Evolutionary conservation across 1,140 invertebrate genomes (phyloP).

Genomic region (Coelopa frigida): DNA sequence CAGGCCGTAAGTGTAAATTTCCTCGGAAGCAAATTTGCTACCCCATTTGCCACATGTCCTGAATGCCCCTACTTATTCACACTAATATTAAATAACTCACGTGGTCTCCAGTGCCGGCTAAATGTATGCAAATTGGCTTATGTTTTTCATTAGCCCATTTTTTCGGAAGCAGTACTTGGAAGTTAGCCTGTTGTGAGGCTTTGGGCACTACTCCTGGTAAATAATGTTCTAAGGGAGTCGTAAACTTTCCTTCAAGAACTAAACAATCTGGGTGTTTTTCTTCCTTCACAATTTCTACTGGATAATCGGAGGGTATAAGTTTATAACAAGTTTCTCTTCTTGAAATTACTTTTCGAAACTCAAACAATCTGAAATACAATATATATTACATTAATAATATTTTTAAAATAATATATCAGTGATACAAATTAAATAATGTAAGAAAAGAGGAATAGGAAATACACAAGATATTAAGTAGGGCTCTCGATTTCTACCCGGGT

Average conservation of each 20-base stretch:
- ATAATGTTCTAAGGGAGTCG: constrained; percentile 74
- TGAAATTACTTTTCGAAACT: constrained; percentile 81
- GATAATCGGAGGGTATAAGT: constrained; percentile 74
- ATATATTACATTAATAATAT: too few species aligned
- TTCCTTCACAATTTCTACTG: constrained; percentile 85
- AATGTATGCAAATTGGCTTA: constrained; percentile 85
- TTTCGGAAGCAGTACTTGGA: constrained; percentile 78
- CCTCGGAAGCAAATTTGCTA: too few species aligned
- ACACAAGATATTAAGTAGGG: too few species aligned
- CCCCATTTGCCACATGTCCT: too few species aligned
- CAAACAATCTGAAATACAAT: constrained; percentile 76
- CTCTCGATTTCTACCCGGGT: too few species aligned
- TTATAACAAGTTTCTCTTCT: constrained; percentile 75
- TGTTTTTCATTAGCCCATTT: constrained; percentile 63
- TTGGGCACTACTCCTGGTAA: constrained; percentile 81
- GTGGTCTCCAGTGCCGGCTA: constrained; percentile 98
- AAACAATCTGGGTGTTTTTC: constrained; percentile 66
- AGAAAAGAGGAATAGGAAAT: too few species aligned
- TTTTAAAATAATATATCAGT: too few species aligned
- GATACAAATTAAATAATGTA: too few species aligned
- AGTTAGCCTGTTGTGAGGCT: constrained; percentile 71
- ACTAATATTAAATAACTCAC: too few species aligned
- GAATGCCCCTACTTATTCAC: too few species aligned
- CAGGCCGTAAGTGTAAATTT: too few species aligned
- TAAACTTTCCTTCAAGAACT: constrained; percentile 81